Evolutionary conservation across 2,797 vertebrate genomes (phyloP), one percentile per base, ranked within the genome.

Genomic region (Eutrigla gurnardus): DNA sequence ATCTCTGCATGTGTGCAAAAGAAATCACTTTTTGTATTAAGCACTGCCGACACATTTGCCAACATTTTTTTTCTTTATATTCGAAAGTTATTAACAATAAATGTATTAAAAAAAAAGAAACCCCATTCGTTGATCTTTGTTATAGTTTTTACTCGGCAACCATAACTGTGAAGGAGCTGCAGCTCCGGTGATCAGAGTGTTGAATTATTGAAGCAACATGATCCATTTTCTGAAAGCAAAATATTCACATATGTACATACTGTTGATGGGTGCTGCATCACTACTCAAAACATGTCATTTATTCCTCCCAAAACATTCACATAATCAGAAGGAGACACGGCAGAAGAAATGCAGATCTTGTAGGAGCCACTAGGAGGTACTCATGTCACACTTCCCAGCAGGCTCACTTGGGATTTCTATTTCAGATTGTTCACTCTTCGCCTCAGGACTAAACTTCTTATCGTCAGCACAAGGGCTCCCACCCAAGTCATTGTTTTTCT

Each of bases 1-100:
- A 75, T 66, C 33, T 85, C 81, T 80, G 7, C 25, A 77, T 86
- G 80, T 87, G 70, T 75, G 65, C 18, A 70, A n/a, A 79, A 69
- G 2, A 60, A 75, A 65, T 77, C 35, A 55, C 10, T 77, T 89
- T 91, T 92, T 91, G 75, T 93, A 93, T 90, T 88, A 4, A 84
- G 86, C 86, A 89, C 89, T 88, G 85, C 86, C 85, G 77, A 88
- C 59, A 81, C 60, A 60, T 81, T 65, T 89, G 45, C 72, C 73
- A 88, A 76, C 78, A 35, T 84, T 73, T 80, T 17, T 5, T 65
- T 89, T 82, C 82, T 74, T 89, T 87, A 89, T 68, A 81, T 83
- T 80, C 88, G 58, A 82, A 86, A 80, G 50, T 73, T 79, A 82
- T 85, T 75, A 92, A 89, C 77, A 93, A 92, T 93, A 93, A 91